A percentile compares a stretch with the other conserved stretches of the same genome.
Evolutionary conservation across 2,113 vertebrate genomes (phyloP).

Genomic region (Axis porcinus): DNA sequence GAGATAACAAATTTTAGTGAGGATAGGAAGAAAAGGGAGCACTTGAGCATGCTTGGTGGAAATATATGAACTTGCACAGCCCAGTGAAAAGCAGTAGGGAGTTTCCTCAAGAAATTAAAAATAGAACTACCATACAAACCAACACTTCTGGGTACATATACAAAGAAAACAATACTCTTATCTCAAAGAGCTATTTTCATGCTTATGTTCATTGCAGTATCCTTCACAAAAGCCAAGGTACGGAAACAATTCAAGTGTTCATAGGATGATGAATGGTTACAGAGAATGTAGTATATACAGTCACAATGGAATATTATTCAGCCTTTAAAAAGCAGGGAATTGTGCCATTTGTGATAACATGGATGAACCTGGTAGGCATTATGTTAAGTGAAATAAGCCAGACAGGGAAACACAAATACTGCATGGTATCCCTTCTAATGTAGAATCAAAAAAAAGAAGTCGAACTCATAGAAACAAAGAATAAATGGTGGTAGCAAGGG

Average conservation of each 20-base stretch:
- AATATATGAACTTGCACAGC: neutral
- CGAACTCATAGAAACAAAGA: neutral
- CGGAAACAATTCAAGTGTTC: neutral
- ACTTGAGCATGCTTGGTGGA: neutral
- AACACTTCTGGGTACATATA: neutral
- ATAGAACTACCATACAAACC: neutral
- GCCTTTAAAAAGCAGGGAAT: neutral
- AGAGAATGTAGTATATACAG: neutral
- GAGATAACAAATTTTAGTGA: neutral
- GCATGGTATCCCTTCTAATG: neutral
- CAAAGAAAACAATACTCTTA: neutral
- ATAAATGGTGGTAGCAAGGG: too few species aligned
- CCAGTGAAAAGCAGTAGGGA: neutral
- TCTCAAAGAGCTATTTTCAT: neutral
- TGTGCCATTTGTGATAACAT: neutral
- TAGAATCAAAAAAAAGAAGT: neutral
- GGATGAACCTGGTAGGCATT: neutral
- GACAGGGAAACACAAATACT: neutral
- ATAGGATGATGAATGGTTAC: neutral
- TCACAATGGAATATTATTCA: neutral
- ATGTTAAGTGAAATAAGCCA: neutral
- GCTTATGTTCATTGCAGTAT: neutral
- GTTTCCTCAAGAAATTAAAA: neutral
- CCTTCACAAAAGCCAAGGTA: neutral
- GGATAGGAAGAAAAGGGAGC: neutral